phyloP scores from a whole-genome alignment of 2,113 vertebrate species.

The Edolisoma coerulescens region DNA sequence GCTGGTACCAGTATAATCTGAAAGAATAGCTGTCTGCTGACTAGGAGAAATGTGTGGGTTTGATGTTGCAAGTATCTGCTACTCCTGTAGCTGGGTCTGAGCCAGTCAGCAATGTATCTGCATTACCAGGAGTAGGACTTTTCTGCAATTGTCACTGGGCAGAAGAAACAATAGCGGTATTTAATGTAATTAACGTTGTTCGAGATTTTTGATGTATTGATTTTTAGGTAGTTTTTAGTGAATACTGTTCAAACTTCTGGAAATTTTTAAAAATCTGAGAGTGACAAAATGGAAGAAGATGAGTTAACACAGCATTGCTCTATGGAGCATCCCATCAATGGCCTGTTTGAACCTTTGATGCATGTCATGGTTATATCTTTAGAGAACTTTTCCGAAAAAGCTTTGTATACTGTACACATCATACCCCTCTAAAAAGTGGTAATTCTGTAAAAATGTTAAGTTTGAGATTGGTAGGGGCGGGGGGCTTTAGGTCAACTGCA shows the following conservation, averaged over 20 bases:
- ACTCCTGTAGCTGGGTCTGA: background rate
- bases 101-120: background rate
- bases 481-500: background rate
- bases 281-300: background rate
- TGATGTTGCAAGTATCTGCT: background rate
- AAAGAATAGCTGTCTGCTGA: background rate
- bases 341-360: background rate
- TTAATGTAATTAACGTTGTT: background rate
- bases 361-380: background rate
- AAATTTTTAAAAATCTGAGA: background rate
- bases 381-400: background rate
- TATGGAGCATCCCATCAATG: background rate
- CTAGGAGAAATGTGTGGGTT: background rate
- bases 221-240: background rate
- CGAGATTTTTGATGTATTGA: background rate
- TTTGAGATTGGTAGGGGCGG: accelerated
- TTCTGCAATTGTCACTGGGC: background rate
- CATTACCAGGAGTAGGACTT: background rate
- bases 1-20: background rate
- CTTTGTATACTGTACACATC: background rate
- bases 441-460: background rate
- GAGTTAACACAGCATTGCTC: background rate
- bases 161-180: background rate
- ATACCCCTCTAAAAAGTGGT: background rate
- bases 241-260: background rate